Percentiles rank a stretch among this genome's conserved stretches.
Evolutionary conservation across 2,113 vertebrate species (phyloP).

Genomic region (Fregetta grallaria): DNA sequence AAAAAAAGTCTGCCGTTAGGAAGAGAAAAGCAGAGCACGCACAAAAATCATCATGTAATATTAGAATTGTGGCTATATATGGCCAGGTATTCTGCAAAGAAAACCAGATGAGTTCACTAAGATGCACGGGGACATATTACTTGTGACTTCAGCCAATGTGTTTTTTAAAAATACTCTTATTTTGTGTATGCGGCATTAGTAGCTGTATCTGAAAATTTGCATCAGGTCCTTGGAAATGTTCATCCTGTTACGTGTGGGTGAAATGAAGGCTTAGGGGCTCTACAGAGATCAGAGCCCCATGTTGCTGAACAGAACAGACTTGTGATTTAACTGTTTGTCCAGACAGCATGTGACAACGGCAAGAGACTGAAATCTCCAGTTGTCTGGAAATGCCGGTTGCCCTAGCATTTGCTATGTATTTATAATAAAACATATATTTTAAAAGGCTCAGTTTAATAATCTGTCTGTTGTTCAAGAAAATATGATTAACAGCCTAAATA

Average conservation of each 20-base stretch:
- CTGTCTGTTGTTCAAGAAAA: neutral
- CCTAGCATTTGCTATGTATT: neutral
- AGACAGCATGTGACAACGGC: neutral
- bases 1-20: neutral
- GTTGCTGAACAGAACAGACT: neutral
- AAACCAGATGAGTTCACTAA: neutral
- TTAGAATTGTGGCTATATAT: neutral
- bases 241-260: neutral
- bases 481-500: neutral
- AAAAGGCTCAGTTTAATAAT: neutral
- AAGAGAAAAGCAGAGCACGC: neutral
- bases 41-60: neutral
- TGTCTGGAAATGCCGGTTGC: neutral
- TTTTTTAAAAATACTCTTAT: neutral
- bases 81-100: neutral
- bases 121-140: neutral
- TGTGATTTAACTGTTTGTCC: neutral
- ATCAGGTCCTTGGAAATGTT: neutral
- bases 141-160: neutral
- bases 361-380: neutral
- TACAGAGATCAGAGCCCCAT: neutral
- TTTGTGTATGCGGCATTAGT: neutral
- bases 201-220: neutral
- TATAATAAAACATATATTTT: neutral
- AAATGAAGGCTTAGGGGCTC: neutral